A percentile compares a stretch with the other conserved stretches of the same genome.
phyloP scores from a whole-genome alignment of 1,140 invertebrate species.

The Trachelipus rathkii region DNA sequence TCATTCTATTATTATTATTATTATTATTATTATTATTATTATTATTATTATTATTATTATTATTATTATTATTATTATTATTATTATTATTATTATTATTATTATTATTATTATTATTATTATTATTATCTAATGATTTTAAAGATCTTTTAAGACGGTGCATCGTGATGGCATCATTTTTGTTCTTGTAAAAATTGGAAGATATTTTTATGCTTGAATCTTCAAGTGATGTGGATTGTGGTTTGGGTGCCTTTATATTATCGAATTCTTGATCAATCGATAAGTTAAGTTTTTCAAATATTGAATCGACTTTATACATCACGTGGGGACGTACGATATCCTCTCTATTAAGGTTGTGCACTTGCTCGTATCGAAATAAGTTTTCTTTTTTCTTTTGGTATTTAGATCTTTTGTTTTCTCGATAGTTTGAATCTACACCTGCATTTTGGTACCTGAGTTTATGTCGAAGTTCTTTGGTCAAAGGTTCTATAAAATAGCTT shows the following conservation, averaged over 20 bases:
- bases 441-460: not conserved
- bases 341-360: not conserved
- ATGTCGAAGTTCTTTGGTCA: slow-evolving; percentile 20
- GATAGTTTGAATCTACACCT: not conserved
- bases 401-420: not conserved
- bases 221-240: too few species aligned
- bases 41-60: not conserved
- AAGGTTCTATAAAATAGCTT: slow-evolving; percentile 43
- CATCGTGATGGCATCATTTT: too few species aligned
- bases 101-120: slow-evolving; percentile 5
- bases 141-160: too few species aligned
- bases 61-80: not conserved
- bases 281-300: slow-evolving; percentile 35
- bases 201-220: too few species aligned
- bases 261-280: slow-evolving; percentile 39
- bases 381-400: not conserved
- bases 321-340: slow-evolving; percentile 34
- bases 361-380: not conserved
- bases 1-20: too few species aligned
- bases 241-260: not conserved
- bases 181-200: too few species aligned
- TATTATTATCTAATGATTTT: too few species aligned
- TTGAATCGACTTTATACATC: slow-evolving; percentile 38
- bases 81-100: slow-evolving; percentile 21
- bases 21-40: not conserved